A percentile compares a stretch with the other conserved stretches of the same genome.
These are phyloP conservation scores for Trichechus manatus DNA, from an alignment of 2,113 vertebrate genomes.

Conservation along the genomic window DNA sequence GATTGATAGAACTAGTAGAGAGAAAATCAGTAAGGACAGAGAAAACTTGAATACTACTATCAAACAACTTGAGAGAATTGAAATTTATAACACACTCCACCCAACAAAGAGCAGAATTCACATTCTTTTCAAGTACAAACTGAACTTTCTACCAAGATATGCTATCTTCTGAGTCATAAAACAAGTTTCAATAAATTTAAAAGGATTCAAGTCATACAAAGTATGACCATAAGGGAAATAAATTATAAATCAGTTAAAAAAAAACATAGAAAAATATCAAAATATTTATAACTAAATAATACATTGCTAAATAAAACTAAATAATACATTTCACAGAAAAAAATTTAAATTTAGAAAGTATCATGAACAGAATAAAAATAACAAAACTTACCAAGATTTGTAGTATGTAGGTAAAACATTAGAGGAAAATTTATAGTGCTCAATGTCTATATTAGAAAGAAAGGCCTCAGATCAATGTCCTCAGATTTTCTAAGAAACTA, in stretches of 20 bases:
- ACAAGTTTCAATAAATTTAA: background rate
- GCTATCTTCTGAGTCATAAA: background rate
- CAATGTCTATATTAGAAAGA: background rate
- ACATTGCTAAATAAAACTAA: background rate
- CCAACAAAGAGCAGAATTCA: no score
- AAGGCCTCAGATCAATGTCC: background rate
- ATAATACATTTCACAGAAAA: background rate
- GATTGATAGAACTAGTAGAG: background rate
- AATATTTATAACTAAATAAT: background rate
- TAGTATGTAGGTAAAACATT: background rate
- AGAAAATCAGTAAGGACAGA: background rate
- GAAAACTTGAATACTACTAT: background rate
- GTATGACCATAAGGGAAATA: background rate
- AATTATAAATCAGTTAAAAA: background rate
- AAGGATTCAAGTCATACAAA: background rate
- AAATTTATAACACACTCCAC: no score
- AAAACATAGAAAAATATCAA: background rate
- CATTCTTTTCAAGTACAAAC: no score
- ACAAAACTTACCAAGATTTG: background rate
- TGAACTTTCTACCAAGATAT: background rate
- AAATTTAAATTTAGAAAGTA: background rate
- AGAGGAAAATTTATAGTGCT: background rate
- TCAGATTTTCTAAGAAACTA: no score
- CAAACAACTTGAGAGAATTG: no score
- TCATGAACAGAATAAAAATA: background rate